Evolutionary conservation across 2,888 invertebrate species (phyloP), one percentile per base, ranked within the genome.

Genomic region (Fragum whitleyi): DNA sequence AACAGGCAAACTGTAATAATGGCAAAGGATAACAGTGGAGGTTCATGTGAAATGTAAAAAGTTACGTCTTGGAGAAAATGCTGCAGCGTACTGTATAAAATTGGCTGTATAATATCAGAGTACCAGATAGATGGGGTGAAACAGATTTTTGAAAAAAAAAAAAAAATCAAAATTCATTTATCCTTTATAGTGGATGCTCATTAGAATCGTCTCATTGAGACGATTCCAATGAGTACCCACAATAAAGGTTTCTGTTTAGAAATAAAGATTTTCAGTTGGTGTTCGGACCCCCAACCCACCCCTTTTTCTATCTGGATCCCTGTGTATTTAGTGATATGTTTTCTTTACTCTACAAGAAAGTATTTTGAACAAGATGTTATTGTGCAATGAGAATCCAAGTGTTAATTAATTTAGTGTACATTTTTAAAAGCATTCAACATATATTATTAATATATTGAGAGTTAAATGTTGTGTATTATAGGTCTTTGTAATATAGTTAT

Each of bases 381-480:
- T 75, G 79, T 79, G 79, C 79, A 79, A 79, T 79, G 74, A 75
- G 68, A 79, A 79, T 74, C 71, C 74, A 74, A 79, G 74, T 79
- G 79, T 79, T 74, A 74, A 65, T 67, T 74, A 14, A 57, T 14
- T 61, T 21, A 65, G 42, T 65, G 65, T 65, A 65, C 65, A 65
- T n/a, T 65, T 65, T 65, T 65, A 42, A 47, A 65, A 65, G 21
- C 42, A 65, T 65, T 65, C 65, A 42, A 26, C 65, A 65, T 42
- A 65, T 65, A 65, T 55, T 42, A 77, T 77, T 79, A 79, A 79
- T 79, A 79, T 79, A 79, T 79, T 68, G 55, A 32, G 71, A 72
- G 55, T 32, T 75, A 47, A 28, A 53, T 79, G 68, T 72, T 79
- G 79, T 79, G 75, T 42, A 28, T 67, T 59, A 75, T 29, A 71